phyloP scores from a whole-genome alignment of 2,888 invertebrate genomes.

The Trisateles emortualis region DNA sequence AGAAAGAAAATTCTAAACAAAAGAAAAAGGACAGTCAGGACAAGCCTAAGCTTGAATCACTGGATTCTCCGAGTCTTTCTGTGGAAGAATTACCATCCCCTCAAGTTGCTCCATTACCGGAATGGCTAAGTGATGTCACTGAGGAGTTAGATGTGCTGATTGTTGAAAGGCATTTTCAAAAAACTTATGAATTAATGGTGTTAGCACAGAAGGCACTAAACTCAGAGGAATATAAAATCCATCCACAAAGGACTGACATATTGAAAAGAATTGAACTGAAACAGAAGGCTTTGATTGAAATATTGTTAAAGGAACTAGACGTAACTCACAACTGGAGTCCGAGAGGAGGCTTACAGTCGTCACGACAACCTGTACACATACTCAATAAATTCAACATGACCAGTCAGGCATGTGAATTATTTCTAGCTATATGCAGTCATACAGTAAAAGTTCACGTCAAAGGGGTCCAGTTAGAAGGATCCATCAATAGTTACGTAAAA shows the following conservation, averaged over 20 bases:
- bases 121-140: slow-evolving; percentile 96
- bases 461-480: slow-evolving; percentile 93
- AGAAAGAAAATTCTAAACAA: slow-evolving; percentile 87
- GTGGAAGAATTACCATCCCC: slow-evolving; percentile 79
- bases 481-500: slow-evolving; percentile 92
- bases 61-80: slow-evolving; percentile 82
- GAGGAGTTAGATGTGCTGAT: slow-evolving; percentile 98
- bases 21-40: slow-evolving; percentile 79
- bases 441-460: slow-evolving; percentile 93
- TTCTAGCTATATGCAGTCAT: slow-evolving; percentile 93
- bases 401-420: slow-evolving; percentile 93
- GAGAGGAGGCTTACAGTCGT: slow-evolving; percentile 95
- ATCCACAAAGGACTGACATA: slow-evolving; percentile 75
- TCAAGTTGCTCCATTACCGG: slow-evolving; percentile 86
- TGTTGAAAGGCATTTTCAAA: slow-evolving; percentile 98
- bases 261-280: slow-evolving; percentile 89
- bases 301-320: slow-evolving; percentile 95
- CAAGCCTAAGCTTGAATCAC: slow-evolving; percentile 71
- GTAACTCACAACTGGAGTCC: slow-evolving; percentile 96
- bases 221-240: slow-evolving; percentile 72
- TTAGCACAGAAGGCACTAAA: slow-evolving; percentile 76
- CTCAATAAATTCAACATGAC: slow-evolving; percentile 91
- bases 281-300: slow-evolving; percentile 93
- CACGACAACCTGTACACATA: slow-evolving; percentile 93
- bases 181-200: slow-evolving; percentile 94